Evolutionary conservation across 2,113 vertebrate species (phyloP).

Genomic region (Ramphastos sulfuratus): DNA sequence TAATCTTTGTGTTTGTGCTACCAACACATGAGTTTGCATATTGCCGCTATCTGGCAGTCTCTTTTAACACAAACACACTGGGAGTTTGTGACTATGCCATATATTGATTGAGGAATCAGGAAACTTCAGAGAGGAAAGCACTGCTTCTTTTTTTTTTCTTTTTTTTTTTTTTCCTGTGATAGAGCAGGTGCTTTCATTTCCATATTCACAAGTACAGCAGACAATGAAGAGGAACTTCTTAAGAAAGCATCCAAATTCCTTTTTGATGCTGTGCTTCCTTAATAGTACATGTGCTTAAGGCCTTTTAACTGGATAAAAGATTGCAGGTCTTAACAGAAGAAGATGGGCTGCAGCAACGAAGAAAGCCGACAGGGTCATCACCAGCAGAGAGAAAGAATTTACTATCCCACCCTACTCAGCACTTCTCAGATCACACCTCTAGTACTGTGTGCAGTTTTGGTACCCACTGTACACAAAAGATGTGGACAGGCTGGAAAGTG

Average conservation of each 20-base stretch:
- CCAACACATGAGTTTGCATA: background rate
- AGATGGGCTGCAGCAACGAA: too few relatives aligned
- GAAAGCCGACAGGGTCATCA: too few relatives aligned
- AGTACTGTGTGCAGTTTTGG: too few relatives aligned
- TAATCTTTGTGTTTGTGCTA: background rate
- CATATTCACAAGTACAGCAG: background rate
- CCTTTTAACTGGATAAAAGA: background rate
- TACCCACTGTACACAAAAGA: too few relatives aligned
- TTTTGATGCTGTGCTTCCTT: background rate
- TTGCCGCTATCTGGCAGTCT: background rate
- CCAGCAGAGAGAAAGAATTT: too few relatives aligned
- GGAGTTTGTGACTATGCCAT: background rate
- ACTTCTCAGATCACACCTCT: too few relatives aligned
- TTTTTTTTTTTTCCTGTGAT: background rate
- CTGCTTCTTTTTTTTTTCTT: too few relatives aligned
- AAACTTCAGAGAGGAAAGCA: background rate
- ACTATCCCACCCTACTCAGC: too few relatives aligned
- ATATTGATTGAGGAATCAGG: background rate
- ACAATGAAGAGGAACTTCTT: background rate
- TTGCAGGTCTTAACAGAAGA: background rate
- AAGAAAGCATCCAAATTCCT: background rate
- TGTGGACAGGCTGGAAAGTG: too few relatives aligned
- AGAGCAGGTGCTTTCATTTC: background rate
- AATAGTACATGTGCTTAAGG: background rate
- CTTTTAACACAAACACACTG: background rate